Percentiles rank a stretch among this genome's conserved stretches.
phyloP scores from a whole-genome alignment of 1,140 invertebrate genomes.

The Hydropsyche tenuis region DNA sequence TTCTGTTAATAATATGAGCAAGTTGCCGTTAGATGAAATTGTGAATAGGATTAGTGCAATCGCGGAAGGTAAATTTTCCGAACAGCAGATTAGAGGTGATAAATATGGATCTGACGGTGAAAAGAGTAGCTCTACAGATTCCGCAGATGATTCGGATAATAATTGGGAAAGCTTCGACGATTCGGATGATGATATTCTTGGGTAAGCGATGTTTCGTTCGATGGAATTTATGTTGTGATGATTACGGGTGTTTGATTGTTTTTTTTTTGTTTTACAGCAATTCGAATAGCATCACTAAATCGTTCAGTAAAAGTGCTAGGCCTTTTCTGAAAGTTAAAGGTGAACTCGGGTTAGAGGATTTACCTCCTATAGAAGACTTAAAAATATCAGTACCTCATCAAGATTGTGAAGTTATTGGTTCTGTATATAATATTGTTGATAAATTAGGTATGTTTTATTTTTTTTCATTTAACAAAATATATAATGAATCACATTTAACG shows the following conservation, averaged over 20 bases:
- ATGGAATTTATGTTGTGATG: neutral
- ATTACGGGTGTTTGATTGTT: neutral
- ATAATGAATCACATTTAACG: neutral
- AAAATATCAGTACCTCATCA: conserved; percentile 78
- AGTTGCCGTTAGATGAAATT: neutral
- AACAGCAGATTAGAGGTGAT: conserved; percentile 33
- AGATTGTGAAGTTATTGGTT: conserved; percentile 76
- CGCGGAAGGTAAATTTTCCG: neutral
- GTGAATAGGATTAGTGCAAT: neutral
- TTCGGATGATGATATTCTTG: conserved; percentile 39
- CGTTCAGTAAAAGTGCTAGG: conserved; percentile 15
- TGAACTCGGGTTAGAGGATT: conserved; percentile 67
- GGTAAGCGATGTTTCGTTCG: conserved; percentile 18
- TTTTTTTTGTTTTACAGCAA: conserved; percentile 33
- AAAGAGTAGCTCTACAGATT: conserved; percentile 55
- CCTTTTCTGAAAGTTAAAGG: conserved; percentile 54
- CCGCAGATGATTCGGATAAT: conserved; percentile 52
- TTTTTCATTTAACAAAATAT: neutral
- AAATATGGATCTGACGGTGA: conserved; percentile 50
- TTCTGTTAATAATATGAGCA: too few relatives aligned
- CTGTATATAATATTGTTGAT: conserved; percentile 74
- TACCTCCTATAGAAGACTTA: conserved; percentile 85
- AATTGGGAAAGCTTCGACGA: conserved; percentile 45
- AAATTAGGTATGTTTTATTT: conserved; percentile 66
- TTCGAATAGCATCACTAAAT: conserved; percentile 5